These are phyloP conservation scores for Uromys caudimaculatus DNA, from an alignment of 2,797 vertebrate genomes.

Conservation along the genomic window DNA sequence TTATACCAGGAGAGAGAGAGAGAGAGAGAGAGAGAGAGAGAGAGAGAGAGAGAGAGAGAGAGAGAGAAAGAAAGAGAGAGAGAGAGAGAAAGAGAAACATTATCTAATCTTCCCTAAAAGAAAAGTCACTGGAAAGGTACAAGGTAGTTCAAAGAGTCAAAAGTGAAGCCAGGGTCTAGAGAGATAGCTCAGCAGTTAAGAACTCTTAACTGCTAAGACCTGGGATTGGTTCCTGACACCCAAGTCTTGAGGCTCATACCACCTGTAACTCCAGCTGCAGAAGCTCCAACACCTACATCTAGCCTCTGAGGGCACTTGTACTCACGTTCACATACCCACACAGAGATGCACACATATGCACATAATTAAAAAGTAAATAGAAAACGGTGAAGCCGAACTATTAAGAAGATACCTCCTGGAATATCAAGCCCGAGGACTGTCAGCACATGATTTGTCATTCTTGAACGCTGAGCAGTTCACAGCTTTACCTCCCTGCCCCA, in stretches of 20 bases:
- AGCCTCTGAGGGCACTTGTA: background rate
- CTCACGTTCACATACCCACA: background rate
- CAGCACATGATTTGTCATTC: background rate
- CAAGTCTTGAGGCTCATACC: background rate
- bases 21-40: no score
- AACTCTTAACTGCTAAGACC: background rate
- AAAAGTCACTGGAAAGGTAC: background rate
- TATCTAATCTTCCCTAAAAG: background rate
- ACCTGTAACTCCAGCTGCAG: background rate
- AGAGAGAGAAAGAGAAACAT: no score
- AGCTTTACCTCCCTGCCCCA: background rate
- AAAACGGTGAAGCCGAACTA: background rate
- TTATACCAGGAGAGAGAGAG: no score
- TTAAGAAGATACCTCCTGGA: background rate
- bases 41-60: no score
- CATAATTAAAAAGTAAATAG: background rate
- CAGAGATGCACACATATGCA: background rate
- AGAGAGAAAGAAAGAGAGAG: no score
- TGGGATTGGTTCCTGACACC: no score
- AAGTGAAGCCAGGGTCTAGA: background rate
- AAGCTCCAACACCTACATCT: background rate
- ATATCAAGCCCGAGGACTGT: background rate
- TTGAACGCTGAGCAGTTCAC: background rate
- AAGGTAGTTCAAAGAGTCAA: background rate
- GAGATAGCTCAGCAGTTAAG: background rate